Base-by-base conservation (phyloP, 2,888 invertebrate genomes). In the Spatulosminthurus flaviceps region DNA sequence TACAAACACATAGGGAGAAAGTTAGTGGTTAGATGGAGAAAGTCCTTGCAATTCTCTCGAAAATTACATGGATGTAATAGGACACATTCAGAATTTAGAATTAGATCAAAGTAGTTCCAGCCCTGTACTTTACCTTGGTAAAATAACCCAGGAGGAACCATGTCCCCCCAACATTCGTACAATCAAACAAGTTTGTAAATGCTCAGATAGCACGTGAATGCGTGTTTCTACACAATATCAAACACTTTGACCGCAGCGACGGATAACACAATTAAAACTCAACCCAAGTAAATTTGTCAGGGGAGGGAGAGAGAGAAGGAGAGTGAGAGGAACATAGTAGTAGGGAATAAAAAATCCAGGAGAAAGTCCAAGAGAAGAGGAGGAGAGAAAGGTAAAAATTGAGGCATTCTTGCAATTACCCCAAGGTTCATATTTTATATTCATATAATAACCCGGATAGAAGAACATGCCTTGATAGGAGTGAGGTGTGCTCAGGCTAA, bases 91-190 rank as follows among this genome's bases (percentile, higher is more conserved):
- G 67, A 67, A 64, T 77, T 51, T 42, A 16, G 34, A 69, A 67
- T 77, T 66, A 77, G 77, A 77, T 67, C 22, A 72, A 70, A 72
- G 71, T 34, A 34, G 22, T 51, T 51, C 7, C 9, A n/a, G 16
- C 19, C 51, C 51, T n/a, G n/a, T 51, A 51, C 51, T 51, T 51
- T 51, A 2, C 51, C n/a, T 19, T 41, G 9, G 7, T 13, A 41
- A 7, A 9, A 41, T 41, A 7, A n/a, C n/a, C n/a, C n/a, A n/a
- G n/a, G n/a, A n/a, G n/a, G 16, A 51, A 2, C 51, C 51, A 51
- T 13, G 19, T 51, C 16, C 51, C 51, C 5, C 51, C n/a, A 51
- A 13, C 7, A 16, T 19, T 51, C 51, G 2, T 19, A 2, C 51
- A 11, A 5, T 19, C 51, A 51, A 51, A 51, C 51, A 51, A 51